phyloP scores from a whole-genome alignment of 2,113 vertebrate species.

The Grallaria varia region DNA sequence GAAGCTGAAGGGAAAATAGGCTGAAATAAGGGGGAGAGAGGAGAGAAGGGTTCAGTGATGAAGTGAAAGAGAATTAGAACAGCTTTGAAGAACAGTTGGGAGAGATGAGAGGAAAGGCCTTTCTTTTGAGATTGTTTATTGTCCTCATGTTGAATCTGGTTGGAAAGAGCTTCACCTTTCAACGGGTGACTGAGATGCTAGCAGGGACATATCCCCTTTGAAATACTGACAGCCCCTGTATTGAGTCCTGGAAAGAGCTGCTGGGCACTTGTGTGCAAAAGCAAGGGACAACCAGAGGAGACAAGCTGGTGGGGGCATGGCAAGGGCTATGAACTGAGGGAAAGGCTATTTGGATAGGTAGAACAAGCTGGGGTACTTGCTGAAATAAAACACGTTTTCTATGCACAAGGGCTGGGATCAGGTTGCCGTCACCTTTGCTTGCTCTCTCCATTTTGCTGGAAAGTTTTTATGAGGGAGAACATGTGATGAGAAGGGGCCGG shows the following conservation, averaged over 20 bases:
- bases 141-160: neutral
- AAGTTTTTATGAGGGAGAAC: neutral
- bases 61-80: conserved; percentile 35
- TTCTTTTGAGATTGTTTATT: neutral
- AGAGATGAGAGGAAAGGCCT: neutral
- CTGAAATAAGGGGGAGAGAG: neutral
- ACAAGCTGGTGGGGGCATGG: neutral
- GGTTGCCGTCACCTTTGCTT: neutral
- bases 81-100: conserved; percentile 17
- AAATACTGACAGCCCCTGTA: neutral
- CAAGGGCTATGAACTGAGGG: neutral
- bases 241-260: neutral
- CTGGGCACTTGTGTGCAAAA: neutral
- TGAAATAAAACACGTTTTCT: neutral
- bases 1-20: neutral
- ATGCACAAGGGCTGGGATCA: neutral
- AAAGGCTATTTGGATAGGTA: neutral
- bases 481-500: neutral
- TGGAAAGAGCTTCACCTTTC: neutral
- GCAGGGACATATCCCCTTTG: neutral
- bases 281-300: neutral
- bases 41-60: neutral
- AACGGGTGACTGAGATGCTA: neutral
- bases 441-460: neutral
- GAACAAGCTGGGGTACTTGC: neutral